These are phyloP conservation scores for Carassius auratus DNA, from an alignment of 2,113 vertebrate genomes.

Conservation along the genomic window DNA sequence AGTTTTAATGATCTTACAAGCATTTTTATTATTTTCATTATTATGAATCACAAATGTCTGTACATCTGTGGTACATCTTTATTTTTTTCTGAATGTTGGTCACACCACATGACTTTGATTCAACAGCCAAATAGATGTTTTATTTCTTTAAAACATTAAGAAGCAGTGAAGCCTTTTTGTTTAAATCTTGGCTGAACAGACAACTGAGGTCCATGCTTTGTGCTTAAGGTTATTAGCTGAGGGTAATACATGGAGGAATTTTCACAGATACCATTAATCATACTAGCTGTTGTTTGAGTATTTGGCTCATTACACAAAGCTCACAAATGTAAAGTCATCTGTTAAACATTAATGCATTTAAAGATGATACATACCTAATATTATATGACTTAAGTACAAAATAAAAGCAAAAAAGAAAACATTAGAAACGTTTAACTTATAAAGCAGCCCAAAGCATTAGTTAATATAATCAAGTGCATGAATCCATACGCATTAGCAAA, in stretches of 20 bases:
- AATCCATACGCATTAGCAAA: not conserved
- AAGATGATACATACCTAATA: conserved; percentile 28
- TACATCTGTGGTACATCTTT: not conserved
- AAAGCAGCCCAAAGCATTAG: not conserved
- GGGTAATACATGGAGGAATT: conserved; percentile 48
- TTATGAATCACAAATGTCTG: too few relatives aligned
- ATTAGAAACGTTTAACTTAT: conserved; percentile 14
- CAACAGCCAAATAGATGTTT: too few relatives aligned
- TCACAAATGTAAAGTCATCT: conserved; percentile 38
- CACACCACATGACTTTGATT: not conserved
- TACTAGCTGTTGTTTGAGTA: conserved; percentile 52
- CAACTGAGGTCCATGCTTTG: conserved; percentile 42
- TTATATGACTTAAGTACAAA: not conserved
- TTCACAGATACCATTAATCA: conserved; percentile 48
- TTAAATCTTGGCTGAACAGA: conserved; percentile 16
- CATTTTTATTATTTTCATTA: too few relatives aligned
- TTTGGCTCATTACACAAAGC: conserved; percentile 58
- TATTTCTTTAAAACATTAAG: not conserved
- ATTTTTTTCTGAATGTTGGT: not conserved
- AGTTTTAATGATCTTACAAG: too few relatives aligned
- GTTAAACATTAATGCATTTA: conserved; percentile 36
- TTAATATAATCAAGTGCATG: conserved; percentile 10
- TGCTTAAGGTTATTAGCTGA: conserved; percentile 44
- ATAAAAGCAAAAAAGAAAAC: conserved; percentile 13
- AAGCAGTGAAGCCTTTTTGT: not conserved